Evolutionary conservation across 2,888 invertebrate species (phyloP).

Genomic region (Morpho helenor): DNA sequence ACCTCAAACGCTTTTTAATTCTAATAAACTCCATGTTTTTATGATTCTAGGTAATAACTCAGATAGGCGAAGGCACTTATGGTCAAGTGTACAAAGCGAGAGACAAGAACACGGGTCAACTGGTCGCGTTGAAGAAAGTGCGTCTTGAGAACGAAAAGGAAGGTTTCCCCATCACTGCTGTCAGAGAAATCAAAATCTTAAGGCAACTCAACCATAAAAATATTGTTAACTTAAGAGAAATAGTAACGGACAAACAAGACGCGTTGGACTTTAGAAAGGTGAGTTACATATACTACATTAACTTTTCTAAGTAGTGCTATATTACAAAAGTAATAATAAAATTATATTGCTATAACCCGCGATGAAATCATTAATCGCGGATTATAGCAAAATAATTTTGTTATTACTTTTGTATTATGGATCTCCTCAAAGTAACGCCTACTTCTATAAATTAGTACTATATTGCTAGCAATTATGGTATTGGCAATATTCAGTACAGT

Average conservation of each 20-base stretch:
- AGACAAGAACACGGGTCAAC: conserved; percentile 86
- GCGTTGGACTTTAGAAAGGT: conserved; percentile 96
- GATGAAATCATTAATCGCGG: no score
- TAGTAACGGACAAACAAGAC: conserved; percentile 98
- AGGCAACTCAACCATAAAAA: conserved; percentile 98
- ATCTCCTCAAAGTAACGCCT: no score
- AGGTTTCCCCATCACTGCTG: conserved; percentile 98
- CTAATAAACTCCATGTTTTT: no score
- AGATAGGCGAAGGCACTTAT: conserved; percentile 99
- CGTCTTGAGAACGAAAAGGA: conserved; percentile 99
- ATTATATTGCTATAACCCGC: no score
- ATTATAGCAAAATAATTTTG: no score
- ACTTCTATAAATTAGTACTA: no score
- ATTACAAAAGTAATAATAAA: no score
- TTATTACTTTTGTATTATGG: no score
- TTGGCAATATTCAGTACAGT: no score
- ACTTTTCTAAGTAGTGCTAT: no score
- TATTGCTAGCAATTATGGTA: no score
- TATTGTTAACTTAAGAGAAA: conserved; percentile 97
- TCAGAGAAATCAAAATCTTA: conserved; percentile 98
- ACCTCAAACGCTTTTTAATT: no score
- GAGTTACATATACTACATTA: conserved; percentile 19
- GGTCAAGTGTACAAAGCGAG: conserved; percentile 98
- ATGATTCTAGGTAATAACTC: conserved; percentile 85
- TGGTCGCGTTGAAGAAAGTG: conserved; percentile 94